These are phyloP conservation scores for Limosa lapponica DNA, from an alignment of 2,797 vertebrate species.

Conservation along the genomic window DNA sequence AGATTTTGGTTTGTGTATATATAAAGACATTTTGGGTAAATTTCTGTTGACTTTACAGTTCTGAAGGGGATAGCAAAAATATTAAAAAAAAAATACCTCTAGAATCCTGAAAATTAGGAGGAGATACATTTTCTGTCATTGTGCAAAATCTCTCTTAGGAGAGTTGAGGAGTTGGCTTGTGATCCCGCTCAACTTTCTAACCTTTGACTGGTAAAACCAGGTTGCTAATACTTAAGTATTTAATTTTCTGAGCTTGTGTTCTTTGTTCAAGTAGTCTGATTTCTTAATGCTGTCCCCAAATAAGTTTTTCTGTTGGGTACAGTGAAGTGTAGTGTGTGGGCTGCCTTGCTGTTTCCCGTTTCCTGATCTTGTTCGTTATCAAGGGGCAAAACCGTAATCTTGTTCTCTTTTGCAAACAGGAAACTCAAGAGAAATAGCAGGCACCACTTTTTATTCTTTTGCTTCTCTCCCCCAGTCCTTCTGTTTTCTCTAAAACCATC, in stretches of 20 bases:
- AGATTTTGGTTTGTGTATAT: not conserved
- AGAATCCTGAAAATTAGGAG: not conserved
- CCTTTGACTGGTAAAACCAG: not conserved
- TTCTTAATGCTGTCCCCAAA: not conserved
- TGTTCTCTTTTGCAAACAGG: not conserved
- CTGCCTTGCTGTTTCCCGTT: not conserved
- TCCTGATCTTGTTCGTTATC: not conserved
- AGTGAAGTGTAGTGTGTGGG: not conserved
- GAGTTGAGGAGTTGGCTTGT: not conserved
- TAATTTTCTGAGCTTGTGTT: not conserved
- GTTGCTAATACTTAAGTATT: not conserved
- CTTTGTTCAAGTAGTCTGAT: not conserved
- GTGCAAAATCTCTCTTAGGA: not conserved
- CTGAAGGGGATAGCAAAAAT: not conserved
- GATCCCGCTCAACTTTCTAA: not conserved
- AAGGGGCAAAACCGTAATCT: not conserved
- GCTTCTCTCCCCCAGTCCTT: too few species aligned
- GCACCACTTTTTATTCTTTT: not conserved
- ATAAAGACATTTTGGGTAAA: not conserved
- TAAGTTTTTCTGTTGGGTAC: not conserved
- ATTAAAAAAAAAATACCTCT: not conserved
- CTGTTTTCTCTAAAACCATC: not conserved
- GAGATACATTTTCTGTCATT: not conserved
- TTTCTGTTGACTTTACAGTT: not conserved
- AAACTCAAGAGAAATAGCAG: not conserved